These are phyloP conservation scores for Drosophila stalkeri DNA, from an alignment of 2,888 invertebrate species.

Conservation along the genomic window DNA sequence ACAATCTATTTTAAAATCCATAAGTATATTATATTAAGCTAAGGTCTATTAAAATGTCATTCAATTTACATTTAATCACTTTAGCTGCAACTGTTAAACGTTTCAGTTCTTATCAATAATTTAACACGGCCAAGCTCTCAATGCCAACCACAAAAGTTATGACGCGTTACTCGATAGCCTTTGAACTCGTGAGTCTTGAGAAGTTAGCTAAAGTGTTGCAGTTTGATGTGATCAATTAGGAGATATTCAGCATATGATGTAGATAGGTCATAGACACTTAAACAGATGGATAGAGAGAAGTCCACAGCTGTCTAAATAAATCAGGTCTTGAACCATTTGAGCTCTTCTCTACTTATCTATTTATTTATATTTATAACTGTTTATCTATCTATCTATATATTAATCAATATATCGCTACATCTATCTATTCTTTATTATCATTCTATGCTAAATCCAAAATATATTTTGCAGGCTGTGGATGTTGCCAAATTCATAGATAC, in stretches of 20 bases:
- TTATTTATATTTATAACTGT: background rate
- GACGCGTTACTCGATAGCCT: conserved; percentile 2
- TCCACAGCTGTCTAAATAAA: too few relatives aligned
- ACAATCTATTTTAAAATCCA: background rate
- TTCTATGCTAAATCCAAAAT: background rate
- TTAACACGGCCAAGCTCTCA: background rate
- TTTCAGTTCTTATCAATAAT: conserved; percentile 4
- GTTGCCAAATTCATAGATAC: conserved; percentile 82
- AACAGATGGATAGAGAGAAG: background rate
- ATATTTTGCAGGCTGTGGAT: conserved; percentile 79
- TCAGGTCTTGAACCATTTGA: too few relatives aligned
- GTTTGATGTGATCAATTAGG: background rate
- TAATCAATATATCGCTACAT: too few relatives aligned
- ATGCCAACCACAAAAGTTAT: conserved; percentile 8
- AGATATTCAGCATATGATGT: background rate
- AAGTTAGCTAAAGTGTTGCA: background rate
- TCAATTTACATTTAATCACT: background rate
- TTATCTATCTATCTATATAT: background rate
- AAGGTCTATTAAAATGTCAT: background rate
- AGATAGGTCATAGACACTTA: background rate
- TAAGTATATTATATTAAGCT: background rate
- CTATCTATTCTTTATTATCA: background rate
- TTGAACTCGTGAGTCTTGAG: background rate
- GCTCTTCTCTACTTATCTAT: background rate
- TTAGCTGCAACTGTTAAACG: too few relatives aligned